Evolutionary conservation across 1,140 invertebrate genomes (phyloP).

Genomic region (Akabosia matsudoensis): DNA sequence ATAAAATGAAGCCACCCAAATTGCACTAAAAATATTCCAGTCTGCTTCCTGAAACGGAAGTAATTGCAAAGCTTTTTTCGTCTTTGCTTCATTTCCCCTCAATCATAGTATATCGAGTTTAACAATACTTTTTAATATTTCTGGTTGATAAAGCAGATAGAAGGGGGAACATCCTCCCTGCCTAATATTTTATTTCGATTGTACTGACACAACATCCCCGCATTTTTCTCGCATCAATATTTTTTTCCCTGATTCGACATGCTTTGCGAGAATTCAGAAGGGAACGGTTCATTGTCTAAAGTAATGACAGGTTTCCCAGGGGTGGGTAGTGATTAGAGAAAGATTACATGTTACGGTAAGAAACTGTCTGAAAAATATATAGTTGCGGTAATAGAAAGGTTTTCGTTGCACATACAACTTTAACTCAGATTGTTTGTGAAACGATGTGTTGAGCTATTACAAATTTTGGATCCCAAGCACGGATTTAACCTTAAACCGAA

Average conservation of each 20-base stretch:
- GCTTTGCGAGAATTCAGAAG: neutral
- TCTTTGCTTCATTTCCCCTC: neutral
- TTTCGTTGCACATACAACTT: neutral
- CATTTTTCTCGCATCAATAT: slow-evolving; percentile 3
- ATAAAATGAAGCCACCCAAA: too few species aligned
- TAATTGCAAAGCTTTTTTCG: slow-evolving; percentile 6
- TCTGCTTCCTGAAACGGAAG: neutral
- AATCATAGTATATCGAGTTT: slow-evolving; percentile 3
- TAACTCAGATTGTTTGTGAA: too few species aligned
- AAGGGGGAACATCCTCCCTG: neutral
- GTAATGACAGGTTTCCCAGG: slow-evolving; percentile 44
- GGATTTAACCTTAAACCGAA: too few species aligned
- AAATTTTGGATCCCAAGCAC: too few species aligned
- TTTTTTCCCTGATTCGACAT: neutral
- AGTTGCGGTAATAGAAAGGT: neutral
- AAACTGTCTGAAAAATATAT: neutral
- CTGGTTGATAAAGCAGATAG: neutral
- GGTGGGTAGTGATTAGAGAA: slow-evolving; percentile 38
- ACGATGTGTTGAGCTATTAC: too few species aligned
- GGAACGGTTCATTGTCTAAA: slow-evolving; percentile 30
- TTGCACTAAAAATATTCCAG: too few species aligned
- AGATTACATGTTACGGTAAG: slow-evolving; percentile 5
- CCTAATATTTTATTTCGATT: neutral
- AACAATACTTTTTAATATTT: neutral
- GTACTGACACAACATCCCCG: neutral